Conservation (phyloP, 2,113 vertebrate species). For the Terrapene triunguis region DNA sequence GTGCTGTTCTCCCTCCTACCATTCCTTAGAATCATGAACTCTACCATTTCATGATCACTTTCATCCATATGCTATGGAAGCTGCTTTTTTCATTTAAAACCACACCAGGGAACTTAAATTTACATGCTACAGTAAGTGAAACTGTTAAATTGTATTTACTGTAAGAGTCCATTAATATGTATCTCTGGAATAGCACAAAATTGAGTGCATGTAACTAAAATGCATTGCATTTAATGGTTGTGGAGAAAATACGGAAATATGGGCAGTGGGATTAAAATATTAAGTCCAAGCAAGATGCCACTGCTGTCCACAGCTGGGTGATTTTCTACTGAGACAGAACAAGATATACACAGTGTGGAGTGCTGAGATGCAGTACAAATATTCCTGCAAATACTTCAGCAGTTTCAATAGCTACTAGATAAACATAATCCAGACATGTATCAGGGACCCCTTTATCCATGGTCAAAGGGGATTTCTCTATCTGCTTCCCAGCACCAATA, state of each 20-base stretch:
- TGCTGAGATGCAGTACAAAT: not conserved
- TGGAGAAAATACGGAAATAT: not conserved
- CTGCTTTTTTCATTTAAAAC: constrained; percentile 32
- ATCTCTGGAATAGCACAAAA: constrained; percentile 29
- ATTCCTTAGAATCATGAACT: too few relatives aligned
- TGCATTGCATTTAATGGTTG: not conserved
- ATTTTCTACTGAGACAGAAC: constrained; percentile 13
- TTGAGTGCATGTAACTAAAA: constrained; percentile 19
- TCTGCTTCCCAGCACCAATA: not conserved
- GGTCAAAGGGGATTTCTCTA: not conserved
- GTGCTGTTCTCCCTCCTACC: too few relatives aligned
- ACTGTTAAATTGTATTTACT: constrained; percentile 45
- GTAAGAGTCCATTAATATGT: constrained; percentile 37
- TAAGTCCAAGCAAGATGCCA: not conserved
- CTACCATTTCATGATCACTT: too few relatives aligned
- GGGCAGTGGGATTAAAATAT: not conserved
- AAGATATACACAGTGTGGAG: not conserved
- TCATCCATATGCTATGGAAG: not conserved
- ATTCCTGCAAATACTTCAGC: not conserved
- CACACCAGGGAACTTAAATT: constrained; percentile 21
- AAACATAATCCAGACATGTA: not conserved
- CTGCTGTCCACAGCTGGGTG: not conserved
- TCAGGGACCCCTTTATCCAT: not conserved
- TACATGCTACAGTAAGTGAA: constrained; percentile 50
- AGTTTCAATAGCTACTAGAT: not conserved